Percentiles rank a stretch among this genome's conserved stretches.
phyloP scores from a whole-genome alignment of 2,888 invertebrate genomes.

The Lasioglossum calceatum region DNA sequence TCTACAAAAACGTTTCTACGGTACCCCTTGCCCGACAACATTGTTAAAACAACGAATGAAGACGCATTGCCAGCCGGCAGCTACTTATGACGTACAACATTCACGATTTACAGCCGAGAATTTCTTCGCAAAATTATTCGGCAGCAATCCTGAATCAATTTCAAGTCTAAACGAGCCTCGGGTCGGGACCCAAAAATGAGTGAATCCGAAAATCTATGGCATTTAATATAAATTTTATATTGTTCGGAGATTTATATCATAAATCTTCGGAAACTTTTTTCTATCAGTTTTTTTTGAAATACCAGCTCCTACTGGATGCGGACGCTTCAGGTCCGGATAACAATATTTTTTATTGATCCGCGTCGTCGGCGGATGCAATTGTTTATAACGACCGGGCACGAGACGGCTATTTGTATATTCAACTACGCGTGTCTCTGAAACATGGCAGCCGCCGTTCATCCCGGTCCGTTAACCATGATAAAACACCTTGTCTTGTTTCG shows the following conservation, averaged over 20 bases:
- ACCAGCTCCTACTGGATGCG: no score
- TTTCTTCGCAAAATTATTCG: not conserved
- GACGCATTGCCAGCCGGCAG: not conserved
- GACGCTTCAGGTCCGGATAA: not conserved
- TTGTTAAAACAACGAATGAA: constrained; percentile 3
- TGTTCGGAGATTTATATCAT: no score
- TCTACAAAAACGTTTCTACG: not conserved
- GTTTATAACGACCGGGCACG: not conserved
- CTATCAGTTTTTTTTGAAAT: not conserved
- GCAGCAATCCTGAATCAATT: no score
- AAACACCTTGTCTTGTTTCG: constrained; percentile 14
- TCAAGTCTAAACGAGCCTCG: no score
- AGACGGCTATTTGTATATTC: not conserved
- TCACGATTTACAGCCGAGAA: not conserved
- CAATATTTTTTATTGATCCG: not conserved
- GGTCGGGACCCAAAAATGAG: no score
- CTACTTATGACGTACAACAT: not conserved
- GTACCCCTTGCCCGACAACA: not conserved
- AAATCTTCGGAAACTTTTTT: no score
- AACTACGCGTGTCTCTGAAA: not conserved
- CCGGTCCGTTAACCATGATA: constrained; percentile 13
- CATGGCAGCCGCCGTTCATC: not conserved
- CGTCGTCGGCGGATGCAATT: not conserved
- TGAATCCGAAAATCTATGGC: no score
- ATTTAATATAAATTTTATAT: no score